Percentiles rank a stretch among this genome's conserved stretches.
Conservation (phyloP, 2,888 invertebrate species). For the Lasiommata megera region DNA sequence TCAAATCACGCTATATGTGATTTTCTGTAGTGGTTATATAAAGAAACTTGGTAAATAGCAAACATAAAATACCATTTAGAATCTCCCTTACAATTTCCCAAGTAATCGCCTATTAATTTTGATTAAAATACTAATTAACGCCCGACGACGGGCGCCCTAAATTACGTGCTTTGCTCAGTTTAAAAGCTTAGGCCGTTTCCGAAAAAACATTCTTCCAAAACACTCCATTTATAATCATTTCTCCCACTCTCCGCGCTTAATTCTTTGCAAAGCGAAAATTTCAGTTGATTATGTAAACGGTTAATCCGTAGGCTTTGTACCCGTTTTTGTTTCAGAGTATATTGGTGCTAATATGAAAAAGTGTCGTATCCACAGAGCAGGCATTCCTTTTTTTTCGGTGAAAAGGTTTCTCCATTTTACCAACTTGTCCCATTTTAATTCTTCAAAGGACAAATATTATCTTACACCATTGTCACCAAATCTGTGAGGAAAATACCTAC, state of each 20-base stretch:
- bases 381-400: no score
- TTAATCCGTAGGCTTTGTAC: conserved; percentile 43
- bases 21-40: no score
- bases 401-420: no score
- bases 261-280: conserved; percentile 50
- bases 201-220: conserved; percentile 60
- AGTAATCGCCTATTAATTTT: conserved; percentile 74
- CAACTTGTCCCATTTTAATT: no score
- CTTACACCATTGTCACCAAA: no score
- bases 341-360: conserved; percentile 10
- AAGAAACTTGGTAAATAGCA: not conserved
- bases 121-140: conserved; percentile 74
- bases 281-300: conserved; percentile 57
- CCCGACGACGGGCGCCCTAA: conserved; percentile 57
- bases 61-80: conserved; percentile 18
- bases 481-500: no score
- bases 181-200: conserved; percentile 57
- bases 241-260: conserved; percentile 43
- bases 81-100: conserved; percentile 51
- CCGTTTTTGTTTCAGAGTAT: conserved; percentile 20
- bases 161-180: conserved; percentile 57
- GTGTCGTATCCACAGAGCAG: not conserved
- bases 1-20: no score
- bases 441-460: no score
- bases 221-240: conserved; percentile 60